Evolutionary conservation across 2,113 vertebrate genomes (phyloP).

Genomic region (Nothoprocta perdicaria): DNA sequence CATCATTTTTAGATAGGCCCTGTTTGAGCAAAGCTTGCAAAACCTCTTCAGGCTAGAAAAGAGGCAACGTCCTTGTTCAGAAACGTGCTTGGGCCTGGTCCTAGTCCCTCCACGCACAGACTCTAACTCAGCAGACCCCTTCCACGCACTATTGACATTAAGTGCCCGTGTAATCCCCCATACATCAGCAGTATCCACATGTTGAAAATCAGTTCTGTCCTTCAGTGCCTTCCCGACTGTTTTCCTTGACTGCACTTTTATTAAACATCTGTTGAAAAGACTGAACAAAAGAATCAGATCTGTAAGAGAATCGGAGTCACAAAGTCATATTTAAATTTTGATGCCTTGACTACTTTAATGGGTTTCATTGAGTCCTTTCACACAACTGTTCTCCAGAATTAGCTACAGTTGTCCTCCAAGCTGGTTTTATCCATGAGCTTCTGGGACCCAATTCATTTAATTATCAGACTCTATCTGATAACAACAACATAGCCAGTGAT

Average conservation of each 20-base stretch:
- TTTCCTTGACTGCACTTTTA: neutral
- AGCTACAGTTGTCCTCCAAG: neutral
- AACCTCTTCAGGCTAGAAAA: neutral
- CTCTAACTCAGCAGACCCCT: neutral
- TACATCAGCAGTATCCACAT: neutral
- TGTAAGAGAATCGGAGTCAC: neutral
- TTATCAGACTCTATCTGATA: fast-evolving
- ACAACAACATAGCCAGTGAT: fast-evolving
- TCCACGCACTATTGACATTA: fast-evolving
- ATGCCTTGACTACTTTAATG: neutral
- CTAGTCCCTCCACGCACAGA: fast-evolving
- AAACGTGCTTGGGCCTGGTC: neutral
- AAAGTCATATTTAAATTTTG: neutral
- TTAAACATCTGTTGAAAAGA: neutral
- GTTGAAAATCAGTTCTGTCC: fast-evolving
- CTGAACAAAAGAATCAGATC: neutral
- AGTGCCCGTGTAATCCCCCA: fast-evolving
- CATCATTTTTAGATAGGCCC: neutral
- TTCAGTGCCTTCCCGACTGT: neutral
- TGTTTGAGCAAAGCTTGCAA: neutral
- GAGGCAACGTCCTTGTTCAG: neutral
- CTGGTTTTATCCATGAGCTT: neutral
- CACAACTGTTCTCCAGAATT: neutral
- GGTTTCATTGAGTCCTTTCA: neutral
- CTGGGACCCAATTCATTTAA: fast-evolving